Conservation (phyloP, 2,888 invertebrate genomes). For the Hydraecia micacea region DNA sequence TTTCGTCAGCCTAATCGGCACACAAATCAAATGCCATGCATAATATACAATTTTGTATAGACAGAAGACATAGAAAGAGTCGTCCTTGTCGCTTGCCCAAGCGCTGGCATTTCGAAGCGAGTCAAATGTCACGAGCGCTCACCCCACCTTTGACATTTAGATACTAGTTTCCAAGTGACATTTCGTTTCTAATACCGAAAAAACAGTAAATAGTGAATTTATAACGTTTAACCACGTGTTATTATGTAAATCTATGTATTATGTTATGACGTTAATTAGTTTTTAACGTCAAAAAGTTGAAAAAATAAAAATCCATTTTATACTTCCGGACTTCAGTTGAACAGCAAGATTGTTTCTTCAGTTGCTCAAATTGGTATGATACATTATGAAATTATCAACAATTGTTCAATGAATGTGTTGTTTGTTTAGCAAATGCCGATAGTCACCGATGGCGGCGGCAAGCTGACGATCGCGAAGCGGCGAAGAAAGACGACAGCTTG, state of each 20-base stretch:
- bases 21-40: slow-evolving; percentile 88
- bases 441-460: slow-evolving; percentile 92
- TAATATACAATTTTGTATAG: slow-evolving; percentile 84
- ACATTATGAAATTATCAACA: neutral
- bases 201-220: slow-evolving; percentile 66
- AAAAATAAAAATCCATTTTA: slow-evolving; percentile 11
- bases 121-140: slow-evolving; percentile 89
- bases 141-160: slow-evolving; percentile 87
- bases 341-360: slow-evolving; percentile 3
- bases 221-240: slow-evolving; percentile 54
- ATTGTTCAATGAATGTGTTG: slow-evolving; percentile 49
- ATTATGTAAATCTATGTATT: slow-evolving; percentile 32
- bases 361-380: slow-evolving; percentile 5
- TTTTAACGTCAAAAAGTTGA: slow-evolving; percentile 7
- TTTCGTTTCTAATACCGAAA: slow-evolving; percentile 80
- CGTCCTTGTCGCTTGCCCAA: slow-evolving; percentile 89
- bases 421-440: slow-evolving; percentile 84
- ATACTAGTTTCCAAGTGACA: slow-evolving; percentile 78
- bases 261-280: slow-evolving; percentile 23
- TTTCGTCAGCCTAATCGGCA: slow-evolving; percentile 83
- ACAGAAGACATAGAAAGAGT: slow-evolving; percentile 88
- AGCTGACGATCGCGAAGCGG: slow-evolving; percentile 89
- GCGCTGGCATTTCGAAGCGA: slow-evolving; percentile 87
- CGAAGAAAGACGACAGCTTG: slow-evolving; percentile 96
- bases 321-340: slow-evolving; percentile 22